phyloP scores from a whole-genome alignment of 2,797 vertebrate genomes.

The Diplodus puntazzo region DNA sequence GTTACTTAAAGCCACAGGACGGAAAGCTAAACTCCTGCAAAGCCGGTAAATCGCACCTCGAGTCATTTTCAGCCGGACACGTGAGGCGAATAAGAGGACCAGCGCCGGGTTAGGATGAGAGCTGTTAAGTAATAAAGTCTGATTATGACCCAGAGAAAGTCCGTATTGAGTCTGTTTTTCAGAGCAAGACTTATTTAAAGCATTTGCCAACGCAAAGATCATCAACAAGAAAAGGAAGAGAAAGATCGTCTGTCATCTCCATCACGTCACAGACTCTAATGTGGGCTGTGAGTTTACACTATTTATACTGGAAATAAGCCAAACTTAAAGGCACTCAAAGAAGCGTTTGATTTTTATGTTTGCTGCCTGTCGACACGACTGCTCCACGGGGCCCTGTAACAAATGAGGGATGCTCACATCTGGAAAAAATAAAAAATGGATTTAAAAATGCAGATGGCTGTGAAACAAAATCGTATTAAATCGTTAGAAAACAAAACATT shows the following conservation, averaged over 20 bases:
- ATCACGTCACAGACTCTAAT: background rate
- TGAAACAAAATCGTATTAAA: background rate
- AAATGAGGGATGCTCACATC: conserved; percentile 14
- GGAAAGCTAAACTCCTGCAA: conserved; percentile 24
- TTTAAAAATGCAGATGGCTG: background rate
- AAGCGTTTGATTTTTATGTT: conserved; percentile 15
- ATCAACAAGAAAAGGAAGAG: background rate
- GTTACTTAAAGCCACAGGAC: conserved; percentile 12
- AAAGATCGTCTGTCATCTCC: background rate
- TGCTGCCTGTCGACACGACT: background rate
- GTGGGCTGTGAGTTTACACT: background rate
- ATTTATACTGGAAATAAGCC: background rate
- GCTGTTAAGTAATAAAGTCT: conserved; percentile 26
- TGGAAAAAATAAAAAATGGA: conserved; percentile 4
- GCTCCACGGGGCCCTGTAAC: background rate
- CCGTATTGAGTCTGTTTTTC: conserved; percentile 18
- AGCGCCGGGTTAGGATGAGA: conserved; percentile 27
- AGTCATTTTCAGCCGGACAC: conserved; percentile 11
- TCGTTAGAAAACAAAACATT: background rate
- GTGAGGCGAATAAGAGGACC: conserved; percentile 25
- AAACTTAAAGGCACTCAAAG: background rate
- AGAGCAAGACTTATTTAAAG: background rate
- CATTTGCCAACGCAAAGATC: background rate
- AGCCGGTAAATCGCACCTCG: conserved; percentile 32
- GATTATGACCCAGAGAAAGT: conserved; percentile 11